Evolutionary conservation across 2,113 vertebrate species (phyloP).

Genomic region (Orcinus orca): DNA sequence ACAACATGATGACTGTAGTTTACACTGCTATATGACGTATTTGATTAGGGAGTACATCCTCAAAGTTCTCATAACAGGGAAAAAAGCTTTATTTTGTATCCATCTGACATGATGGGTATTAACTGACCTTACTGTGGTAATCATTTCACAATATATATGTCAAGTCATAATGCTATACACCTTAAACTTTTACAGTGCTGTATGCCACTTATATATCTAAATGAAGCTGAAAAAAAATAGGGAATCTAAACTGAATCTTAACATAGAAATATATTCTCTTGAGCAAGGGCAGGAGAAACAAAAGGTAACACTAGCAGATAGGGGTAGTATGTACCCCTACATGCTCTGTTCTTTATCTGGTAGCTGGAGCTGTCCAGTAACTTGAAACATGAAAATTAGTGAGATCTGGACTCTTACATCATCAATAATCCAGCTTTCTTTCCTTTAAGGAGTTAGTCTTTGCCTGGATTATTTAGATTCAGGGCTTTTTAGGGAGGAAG

Average conservation of each 20-base stretch:
- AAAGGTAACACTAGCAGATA: neutral
- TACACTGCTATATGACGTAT: neutral
- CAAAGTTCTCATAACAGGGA: neutral
- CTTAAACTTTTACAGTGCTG: neutral
- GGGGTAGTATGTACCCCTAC: neutral
- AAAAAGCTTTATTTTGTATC: neutral
- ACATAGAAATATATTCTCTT: neutral
- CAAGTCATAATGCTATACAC: neutral
- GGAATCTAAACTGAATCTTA: neutral
- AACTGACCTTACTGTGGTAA: neutral
- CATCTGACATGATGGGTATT: neutral
- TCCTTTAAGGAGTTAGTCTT: conserved; percentile 36
- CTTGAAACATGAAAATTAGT: neutral
- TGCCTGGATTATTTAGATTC: conserved; percentile 51
- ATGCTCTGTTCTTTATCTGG: neutral
- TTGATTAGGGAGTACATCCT: neutral
- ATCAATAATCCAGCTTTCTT: conserved; percentile 9
- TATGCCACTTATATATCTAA: neutral
- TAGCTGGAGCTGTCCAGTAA: neutral
- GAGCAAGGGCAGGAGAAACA: neutral
- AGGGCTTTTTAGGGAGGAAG: conserved; percentile 31
- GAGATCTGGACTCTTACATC: neutral
- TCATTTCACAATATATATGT: neutral
- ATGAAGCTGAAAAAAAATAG: neutral
- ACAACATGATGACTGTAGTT: neutral